Evolutionary conservation across 2,888 invertebrate genomes (phyloP).

Genomic region (Hoplodrina ambigua): DNA sequence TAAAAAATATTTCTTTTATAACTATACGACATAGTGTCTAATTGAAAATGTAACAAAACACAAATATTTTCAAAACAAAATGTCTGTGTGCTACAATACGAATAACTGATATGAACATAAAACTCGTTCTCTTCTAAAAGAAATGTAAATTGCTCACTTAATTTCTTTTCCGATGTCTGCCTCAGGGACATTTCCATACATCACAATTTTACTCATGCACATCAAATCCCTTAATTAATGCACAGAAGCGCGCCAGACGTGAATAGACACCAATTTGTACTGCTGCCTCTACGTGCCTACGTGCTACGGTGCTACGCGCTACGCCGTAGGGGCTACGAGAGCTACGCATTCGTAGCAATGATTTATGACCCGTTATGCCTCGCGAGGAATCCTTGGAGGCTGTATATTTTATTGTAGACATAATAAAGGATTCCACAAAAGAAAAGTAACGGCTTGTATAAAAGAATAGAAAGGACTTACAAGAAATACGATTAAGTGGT

Average conservation of each 20-base stretch:
- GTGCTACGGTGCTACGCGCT: slow-evolving; percentile 51
- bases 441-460: slow-evolving; percentile 39
- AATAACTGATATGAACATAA: background rate
- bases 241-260: slow-evolving; percentile 35
- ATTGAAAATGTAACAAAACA: background rate
- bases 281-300: slow-evolving; percentile 46
- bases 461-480: slow-evolving; percentile 33
- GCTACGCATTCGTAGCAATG: slow-evolving; percentile 55
- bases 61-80: background rate
- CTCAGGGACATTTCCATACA: slow-evolving; percentile 22
- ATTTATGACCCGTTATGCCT: slow-evolving; percentile 48
- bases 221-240: slow-evolving; percentile 51
- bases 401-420: slow-evolving; percentile 52
- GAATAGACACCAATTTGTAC: slow-evolving; percentile 49
- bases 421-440: slow-evolving; percentile 44
- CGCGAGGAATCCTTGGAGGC: slow-evolving; percentile 40
- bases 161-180: background rate
- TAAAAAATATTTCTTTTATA: background rate
- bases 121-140: background rate
- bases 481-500: slow-evolving; percentile 26
- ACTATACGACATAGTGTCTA: too few species aligned
- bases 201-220: slow-evolving; percentile 8
- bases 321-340: slow-evolving; percentile 54
- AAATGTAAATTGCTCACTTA: slow-evolving; percentile 5
- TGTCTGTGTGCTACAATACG: too few species aligned